Evolutionary conservation across 2,113 vertebrate genomes (phyloP).

Genomic region (Chrysemys picta): DNA sequence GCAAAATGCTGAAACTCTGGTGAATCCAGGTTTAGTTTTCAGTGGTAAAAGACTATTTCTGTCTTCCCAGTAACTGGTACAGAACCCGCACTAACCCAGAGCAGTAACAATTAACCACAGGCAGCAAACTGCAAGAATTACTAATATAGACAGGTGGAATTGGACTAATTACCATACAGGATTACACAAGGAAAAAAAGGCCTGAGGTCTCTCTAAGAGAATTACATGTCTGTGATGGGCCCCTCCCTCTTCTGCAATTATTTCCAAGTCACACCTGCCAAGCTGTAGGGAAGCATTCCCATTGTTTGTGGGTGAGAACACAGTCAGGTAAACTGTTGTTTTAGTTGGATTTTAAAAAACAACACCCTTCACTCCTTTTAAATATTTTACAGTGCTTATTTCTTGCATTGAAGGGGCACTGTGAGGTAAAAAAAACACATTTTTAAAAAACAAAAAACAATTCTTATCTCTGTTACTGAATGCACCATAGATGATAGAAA

Average conservation of each 20-base stretch:
- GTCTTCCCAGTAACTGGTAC: not conserved
- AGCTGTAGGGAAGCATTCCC: conserved; percentile 52
- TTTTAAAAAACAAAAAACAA: not conserved
- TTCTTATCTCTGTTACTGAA: not conserved
- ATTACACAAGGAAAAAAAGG: conserved; percentile 18
- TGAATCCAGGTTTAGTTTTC: conserved; percentile 24
- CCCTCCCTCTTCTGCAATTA: conserved; percentile 59
- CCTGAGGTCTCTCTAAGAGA: conserved; percentile 20
- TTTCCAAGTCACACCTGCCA: conserved; percentile 66
- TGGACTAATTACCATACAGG: conserved; percentile 36
- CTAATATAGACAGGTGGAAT: conserved; percentile 46
- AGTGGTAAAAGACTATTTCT: conserved; percentile 16
- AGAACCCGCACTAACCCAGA: conserved; percentile 32
- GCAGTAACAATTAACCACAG: conserved; percentile 54
- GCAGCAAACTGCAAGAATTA: conserved; percentile 15
- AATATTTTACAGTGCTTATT: not conserved
- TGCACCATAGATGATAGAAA: not conserved
- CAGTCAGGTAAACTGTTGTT: conserved; percentile 17
- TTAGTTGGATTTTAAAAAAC: conserved; percentile 30
- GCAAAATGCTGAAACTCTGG: not conserved
- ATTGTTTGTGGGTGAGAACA: conserved; percentile 23
- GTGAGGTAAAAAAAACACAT: not conserved
- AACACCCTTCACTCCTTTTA: not conserved
- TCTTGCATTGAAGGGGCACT: not conserved
- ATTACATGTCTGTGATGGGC: conserved; percentile 34